A percentile compares a stretch with the other conserved stretches of the same genome.
Conservation (phyloP, 2,113 vertebrate genomes). For the Lipotes vexillifer region DNA sequence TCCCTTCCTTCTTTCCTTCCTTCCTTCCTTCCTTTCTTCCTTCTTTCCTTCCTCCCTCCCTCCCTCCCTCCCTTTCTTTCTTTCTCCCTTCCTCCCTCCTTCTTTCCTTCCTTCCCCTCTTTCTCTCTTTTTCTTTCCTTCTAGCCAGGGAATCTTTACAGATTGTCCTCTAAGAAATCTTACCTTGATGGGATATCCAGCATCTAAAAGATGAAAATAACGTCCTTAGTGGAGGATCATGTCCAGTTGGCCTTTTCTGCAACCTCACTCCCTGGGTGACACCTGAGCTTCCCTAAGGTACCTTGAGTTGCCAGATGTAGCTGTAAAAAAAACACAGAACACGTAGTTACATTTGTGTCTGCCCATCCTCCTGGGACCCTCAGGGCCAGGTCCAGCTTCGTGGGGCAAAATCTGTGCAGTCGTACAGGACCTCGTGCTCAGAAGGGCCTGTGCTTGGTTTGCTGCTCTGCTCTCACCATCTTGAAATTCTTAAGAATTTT, state of each 20-base stretch:
- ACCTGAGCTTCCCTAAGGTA: background rate
- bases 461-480: background rate
- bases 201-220: background rate
- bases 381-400: background rate
- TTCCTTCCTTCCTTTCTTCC: too few species aligned
- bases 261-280: background rate
- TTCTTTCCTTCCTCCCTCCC: accelerated
- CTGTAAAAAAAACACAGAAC: background rate
- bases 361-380: background rate
- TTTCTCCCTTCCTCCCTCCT: accelerated
- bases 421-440: background rate
- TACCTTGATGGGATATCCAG: background rate
- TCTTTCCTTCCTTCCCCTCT: too few species aligned
- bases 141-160: background rate
- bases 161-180: background rate
- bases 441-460: background rate
- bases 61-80: accelerated
- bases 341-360: background rate
- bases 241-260: background rate
- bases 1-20: too few species aligned
- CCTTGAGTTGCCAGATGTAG: background rate
- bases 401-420: background rate
- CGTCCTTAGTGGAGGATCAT: background rate
- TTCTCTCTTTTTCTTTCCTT: background rate
- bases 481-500: background rate